These are phyloP conservation scores for Urosaurus nigricauda DNA, from an alignment of 2,797 vertebrate species.

Conservation along the genomic window DNA sequence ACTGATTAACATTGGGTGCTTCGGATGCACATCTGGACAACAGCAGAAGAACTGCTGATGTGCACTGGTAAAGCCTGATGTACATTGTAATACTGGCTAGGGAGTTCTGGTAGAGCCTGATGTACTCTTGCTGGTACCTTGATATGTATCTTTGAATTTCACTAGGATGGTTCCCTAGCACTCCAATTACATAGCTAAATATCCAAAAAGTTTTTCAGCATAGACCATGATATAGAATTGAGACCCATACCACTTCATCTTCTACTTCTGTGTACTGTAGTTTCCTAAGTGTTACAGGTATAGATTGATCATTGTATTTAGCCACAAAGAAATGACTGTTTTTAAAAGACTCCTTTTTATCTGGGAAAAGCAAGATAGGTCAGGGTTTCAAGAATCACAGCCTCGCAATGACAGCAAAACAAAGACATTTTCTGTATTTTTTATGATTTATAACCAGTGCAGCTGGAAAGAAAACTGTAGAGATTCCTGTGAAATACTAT, in stretches of 20 bases:
- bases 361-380: rapidly evolving
- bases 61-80: background rate
- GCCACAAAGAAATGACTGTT: background rate
- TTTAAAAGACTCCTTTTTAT: slow-evolving; percentile 4
- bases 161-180: too few relatives aligned
- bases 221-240: too few relatives aligned
- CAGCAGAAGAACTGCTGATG: too few relatives aligned
- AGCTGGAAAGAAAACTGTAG: slow-evolving; percentile 12
- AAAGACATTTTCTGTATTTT: background rate
- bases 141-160: background rate
- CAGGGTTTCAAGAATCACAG: slow-evolving; percentile 12
- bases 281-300: background rate
- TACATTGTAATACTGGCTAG: too few relatives aligned
- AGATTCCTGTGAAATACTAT: background rate
- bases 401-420: slow-evolving; percentile 12
- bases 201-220: too few relatives aligned
- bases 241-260: background rate
- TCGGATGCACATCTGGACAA: too few relatives aligned
- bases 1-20: too few relatives aligned
- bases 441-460: background rate
- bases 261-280: background rate
- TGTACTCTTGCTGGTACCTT: too few relatives aligned
- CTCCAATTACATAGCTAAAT: too few relatives aligned
- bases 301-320: slow-evolving; percentile 15
- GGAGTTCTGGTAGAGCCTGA: too few relatives aligned